Base-by-base conservation (phyloP, 2,113 vertebrate species). In the Podiceps cristatus region DNA sequence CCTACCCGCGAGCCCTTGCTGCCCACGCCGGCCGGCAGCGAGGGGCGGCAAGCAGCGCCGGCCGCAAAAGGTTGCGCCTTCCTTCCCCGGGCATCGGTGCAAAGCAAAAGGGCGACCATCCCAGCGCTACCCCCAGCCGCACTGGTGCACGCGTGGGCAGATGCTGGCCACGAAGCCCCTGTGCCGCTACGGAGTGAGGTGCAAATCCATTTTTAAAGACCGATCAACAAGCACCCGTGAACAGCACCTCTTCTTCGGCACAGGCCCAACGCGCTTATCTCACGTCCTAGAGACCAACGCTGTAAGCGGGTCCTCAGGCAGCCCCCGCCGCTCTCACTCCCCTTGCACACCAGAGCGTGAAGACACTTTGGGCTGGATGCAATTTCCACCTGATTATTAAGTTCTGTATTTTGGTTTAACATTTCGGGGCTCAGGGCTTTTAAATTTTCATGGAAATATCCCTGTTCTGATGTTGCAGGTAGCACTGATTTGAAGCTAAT, bases 121-220 rank as follows among this genome's bases (percentile, higher is more conserved):
- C 45, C 50, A 78, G 50, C 0, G 1, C 45, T 3, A 59, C 31
- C 18, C 35, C 47, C 71, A 59, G 50, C 44, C 49, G 40, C 24
- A 12, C 16, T 23, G 82, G 47, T 2, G 20, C 27, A 33, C 1
- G 0, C 3, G 2, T 5, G 28, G 37, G 55, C 42, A 29, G 80
- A 66, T 45, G 53, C 2, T 50, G 78, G n/a, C 69, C 47, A 58
- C 5, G 31, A 35, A 73, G 45, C 7, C 10, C 24, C 25, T 42
- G 13, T 17, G 40, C 31, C 27, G 58, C 44, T 25, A 16, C 0
- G 0, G 44, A 47, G 33, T 2, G 29, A 81, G 20, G 27, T 15
- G 29, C 29, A 79, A 89, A 74, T 4, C n/a, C 27, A 10, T 44
- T 74, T 91, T 50, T 44, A 84, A 69, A 88, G 73, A 59, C 37